Evolutionary conservation across 2,888 invertebrate genomes (phyloP).

Genomic region (Didymodactylos carnosus): DNA sequence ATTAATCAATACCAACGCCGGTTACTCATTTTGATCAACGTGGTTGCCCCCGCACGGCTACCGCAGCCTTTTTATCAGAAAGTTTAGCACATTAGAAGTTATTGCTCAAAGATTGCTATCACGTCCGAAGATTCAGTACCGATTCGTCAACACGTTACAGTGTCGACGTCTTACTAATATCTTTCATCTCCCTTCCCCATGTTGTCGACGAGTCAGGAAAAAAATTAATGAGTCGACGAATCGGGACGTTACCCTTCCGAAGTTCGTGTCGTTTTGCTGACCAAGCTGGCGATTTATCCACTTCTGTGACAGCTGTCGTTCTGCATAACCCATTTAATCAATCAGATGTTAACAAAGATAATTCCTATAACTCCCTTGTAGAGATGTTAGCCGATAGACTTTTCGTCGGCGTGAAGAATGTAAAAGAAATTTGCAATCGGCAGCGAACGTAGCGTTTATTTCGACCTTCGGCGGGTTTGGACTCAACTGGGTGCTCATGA

Average conservation of each 20-base stretch:
- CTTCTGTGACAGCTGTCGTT: constrained; percentile 2
- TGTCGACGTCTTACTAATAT: too few species aligned
- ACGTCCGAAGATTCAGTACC: too few species aligned
- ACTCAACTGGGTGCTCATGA: too few species aligned
- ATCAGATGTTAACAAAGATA: neutral
- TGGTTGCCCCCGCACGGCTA: constrained; percentile 7
- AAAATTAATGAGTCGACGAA: too few species aligned
- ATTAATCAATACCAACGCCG: neutral
- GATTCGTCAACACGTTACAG: neutral
- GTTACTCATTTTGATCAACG: constrained; percentile 6
- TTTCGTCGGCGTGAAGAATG: too few species aligned
- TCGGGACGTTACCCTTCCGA: neutral
- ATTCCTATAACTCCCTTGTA: neutral
- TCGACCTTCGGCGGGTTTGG: too few species aligned
- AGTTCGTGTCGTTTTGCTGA: neutral
- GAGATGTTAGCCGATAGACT: too few species aligned
- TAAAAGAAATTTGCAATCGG: too few species aligned
- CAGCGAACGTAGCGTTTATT: too few species aligned
- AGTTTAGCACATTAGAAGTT: too few species aligned
- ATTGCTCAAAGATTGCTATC: neutral
- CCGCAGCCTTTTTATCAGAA: constrained; percentile 7
- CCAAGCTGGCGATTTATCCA: constrained; percentile 7
- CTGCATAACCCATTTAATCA: constrained; percentile 10
- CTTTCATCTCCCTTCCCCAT: too few species aligned
- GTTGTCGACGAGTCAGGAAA: too few species aligned